Base-by-base conservation (phyloP, 2,113 vertebrate species). In the Seriola dumerili region DNA sequence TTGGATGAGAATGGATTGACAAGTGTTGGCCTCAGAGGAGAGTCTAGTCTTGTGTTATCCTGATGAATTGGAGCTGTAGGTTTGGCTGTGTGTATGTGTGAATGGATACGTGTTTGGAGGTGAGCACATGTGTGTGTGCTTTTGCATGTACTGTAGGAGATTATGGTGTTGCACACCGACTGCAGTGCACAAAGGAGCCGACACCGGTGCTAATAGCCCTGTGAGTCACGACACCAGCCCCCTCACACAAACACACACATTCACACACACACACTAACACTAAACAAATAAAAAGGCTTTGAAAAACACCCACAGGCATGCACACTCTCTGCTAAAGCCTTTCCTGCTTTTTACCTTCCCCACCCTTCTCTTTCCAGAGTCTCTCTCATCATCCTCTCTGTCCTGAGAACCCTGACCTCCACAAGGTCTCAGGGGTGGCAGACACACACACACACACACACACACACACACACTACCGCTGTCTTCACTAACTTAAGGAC, bases 1-100 rank as follows among this genome's bases (percentile, higher is more conserved):
- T 94, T 93, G 89, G 91, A 78, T 65, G 82, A 85, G 78, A 77
- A 52, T 0, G 69, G 90, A 93, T 80, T 91, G 92, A 85, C 84
- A 86, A 84, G 59, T 42, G 76, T 66, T 62, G 50, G 77, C 81
- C 83, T 88, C 81, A 64, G 84, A 74, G 78, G 80, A 87, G 55
- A 40, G 44, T 77, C 57, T 29, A 29, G 29, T 55, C 65, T 61
- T 9, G 40, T 88, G 70, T 73, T 66, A 42, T 34, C 40, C 52
- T 85, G 80, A 90, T 77, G 29, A 89, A 86, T 65, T 67, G 66
- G 70, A 78, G 72, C 71, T 40, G 80, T 58, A 78, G 59, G 67
- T 87, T 83, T 78, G 81, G 63, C 11, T 65, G 17, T 44, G 65
- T 73, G 48, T 64, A 3, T 76, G 80, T 61, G 74, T 34, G 38